These are phyloP conservation scores for Chromoteleia sp. DNA, from an alignment of 2,888 invertebrate genomes.

Conservation along the genomic window DNA sequence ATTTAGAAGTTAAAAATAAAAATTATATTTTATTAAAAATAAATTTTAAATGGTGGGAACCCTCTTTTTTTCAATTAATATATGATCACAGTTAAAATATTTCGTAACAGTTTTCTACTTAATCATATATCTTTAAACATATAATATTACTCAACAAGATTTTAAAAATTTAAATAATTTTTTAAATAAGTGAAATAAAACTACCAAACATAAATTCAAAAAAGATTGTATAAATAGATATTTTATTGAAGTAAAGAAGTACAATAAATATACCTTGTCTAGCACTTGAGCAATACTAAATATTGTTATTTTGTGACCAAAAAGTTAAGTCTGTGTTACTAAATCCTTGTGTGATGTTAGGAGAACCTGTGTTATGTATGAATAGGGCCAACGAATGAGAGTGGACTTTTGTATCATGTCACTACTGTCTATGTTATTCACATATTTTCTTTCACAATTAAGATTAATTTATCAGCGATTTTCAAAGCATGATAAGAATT, in stretches of 20 bases:
- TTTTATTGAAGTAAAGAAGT: constrained; percentile 2
- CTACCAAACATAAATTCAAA: no score
- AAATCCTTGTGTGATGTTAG: constrained; percentile 22
- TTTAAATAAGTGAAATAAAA: not conserved
- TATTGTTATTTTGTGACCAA: not conserved
- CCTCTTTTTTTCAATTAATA: not conserved
- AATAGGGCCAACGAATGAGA: constrained; percentile 36
- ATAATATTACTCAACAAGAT: no score
- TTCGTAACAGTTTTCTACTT: no score
- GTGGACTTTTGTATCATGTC: constrained; percentile 28
- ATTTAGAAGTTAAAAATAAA: no score
- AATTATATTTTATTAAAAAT: no score
- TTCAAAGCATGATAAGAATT: constrained; percentile 12
- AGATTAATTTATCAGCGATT: constrained; percentile 18
- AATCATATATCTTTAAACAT: no score
- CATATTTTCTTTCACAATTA: constrained; percentile 18
- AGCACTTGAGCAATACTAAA: constrained; percentile 49
- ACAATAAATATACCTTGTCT: constrained; percentile 31
- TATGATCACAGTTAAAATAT: no score
- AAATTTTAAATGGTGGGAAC: constrained; percentile 12
- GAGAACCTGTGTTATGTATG: constrained; percentile 16
- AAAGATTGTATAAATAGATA: no score
- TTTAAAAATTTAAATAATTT: no score
- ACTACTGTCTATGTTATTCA: constrained; percentile 2
- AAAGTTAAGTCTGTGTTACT: constrained; percentile 10